phyloP scores from a whole-genome alignment of 2,797 vertebrate species.

The Danio kyathit region DNA sequence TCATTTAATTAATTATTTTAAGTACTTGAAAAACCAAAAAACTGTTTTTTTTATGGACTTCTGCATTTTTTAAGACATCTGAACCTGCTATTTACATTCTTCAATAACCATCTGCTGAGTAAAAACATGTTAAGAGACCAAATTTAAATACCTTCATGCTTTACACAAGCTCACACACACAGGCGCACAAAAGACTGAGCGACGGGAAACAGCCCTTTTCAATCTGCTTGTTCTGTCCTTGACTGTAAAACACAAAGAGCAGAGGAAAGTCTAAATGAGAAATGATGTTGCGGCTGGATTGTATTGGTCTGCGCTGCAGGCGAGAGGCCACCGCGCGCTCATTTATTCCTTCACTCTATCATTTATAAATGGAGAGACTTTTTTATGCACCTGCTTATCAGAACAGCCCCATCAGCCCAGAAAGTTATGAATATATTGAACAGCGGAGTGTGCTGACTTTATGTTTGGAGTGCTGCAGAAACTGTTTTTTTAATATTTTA shows the following conservation, averaged over 20 bases:
- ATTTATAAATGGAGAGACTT: conserved; percentile 70
- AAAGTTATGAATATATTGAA: conserved; percentile 76
- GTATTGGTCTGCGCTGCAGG: conserved; percentile 61
- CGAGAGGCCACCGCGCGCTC: conserved; percentile 27
- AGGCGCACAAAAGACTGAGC: neutral
- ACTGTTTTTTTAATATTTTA: conserved; percentile 74
- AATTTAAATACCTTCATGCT: neutral
- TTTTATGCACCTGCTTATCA: conserved; percentile 72
- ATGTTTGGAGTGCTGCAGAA: conserved; percentile 66
- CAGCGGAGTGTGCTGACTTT: conserved; percentile 70
- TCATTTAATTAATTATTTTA: too few species aligned
- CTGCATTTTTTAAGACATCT: too few species aligned
- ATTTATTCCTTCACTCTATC: conserved; percentile 66
- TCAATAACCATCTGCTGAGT: neutral
- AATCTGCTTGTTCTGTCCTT: neutral
- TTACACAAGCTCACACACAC: neutral
- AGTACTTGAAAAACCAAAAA: too few species aligned
- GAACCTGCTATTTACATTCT: too few species aligned
- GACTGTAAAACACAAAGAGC: neutral
- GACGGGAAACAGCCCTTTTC: neutral
- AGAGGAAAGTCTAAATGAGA: neutral
- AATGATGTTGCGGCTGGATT: conserved; percentile 35
- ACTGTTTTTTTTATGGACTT: too few species aligned
- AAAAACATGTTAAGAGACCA: neutral
- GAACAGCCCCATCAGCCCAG: conserved; percentile 61